Percentiles rank a stretch among this genome's conserved stretches.
Conservation (phyloP, 2,888 invertebrate species). For the Melolontha melolontha region DNA sequence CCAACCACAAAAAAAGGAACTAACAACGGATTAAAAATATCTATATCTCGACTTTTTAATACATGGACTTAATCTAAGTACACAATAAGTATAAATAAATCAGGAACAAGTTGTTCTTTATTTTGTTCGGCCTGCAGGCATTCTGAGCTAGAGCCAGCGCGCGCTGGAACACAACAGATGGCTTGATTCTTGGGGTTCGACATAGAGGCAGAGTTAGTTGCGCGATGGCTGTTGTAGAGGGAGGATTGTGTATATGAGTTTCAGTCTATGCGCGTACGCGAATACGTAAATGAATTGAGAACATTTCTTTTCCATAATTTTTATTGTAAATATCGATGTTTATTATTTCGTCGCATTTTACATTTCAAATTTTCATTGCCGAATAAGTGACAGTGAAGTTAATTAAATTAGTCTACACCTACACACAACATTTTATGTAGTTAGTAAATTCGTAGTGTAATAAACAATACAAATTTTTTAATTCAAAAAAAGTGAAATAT, state of each 20-base stretch:
- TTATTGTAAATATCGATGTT: constrained; percentile 2
- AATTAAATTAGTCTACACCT: not conserved
- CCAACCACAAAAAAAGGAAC: too few relatives aligned
- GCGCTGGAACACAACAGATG: constrained; percentile 49
- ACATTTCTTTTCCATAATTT: not conserved
- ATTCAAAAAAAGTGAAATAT: too few relatives aligned
- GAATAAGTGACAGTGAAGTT: constrained; percentile 8
- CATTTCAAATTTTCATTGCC: not conserved
- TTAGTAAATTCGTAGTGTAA: too few relatives aligned
- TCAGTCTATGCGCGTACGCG: constrained; percentile 41
- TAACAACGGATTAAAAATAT: constrained; percentile 21
- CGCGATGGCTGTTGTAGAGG: constrained; percentile 46
- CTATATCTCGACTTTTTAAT: constrained; percentile 36
- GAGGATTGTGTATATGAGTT: constrained; percentile 41
- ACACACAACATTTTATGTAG: not conserved
- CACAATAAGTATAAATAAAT: constrained; percentile 55
- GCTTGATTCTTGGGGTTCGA: constrained; percentile 44
- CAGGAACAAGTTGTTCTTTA: constrained; percentile 59
- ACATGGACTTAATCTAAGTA: constrained; percentile 32
- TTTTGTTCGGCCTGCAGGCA: constrained; percentile 54
- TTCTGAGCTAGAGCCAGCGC: constrained; percentile 41
- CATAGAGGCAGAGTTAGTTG: constrained; percentile 48
- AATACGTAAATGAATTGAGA: constrained; percentile 29
- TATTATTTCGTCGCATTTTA: constrained; percentile 2
- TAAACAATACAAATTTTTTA: too few relatives aligned